Evolutionary conservation across 2,888 invertebrate species (phyloP).

Genomic region (Heteromyza rotundicornis): DNA sequence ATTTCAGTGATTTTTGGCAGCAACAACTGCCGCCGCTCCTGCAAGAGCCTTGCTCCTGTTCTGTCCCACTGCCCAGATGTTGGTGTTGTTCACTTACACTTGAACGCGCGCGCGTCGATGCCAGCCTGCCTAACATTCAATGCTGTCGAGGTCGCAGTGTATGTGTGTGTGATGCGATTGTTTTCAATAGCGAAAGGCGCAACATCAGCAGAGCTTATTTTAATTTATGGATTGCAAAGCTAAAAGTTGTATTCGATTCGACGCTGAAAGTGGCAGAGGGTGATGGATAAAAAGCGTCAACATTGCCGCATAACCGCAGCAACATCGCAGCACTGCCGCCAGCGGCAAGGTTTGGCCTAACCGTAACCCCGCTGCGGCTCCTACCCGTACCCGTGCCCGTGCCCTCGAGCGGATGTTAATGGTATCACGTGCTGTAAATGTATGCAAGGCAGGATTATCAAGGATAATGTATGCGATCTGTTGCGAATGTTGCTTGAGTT

Average conservation of each 20-base stretch:
- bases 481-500: not conserved
- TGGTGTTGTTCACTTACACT: not conserved
- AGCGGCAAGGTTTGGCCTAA: not conserved
- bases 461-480: slow-evolving; percentile 5
- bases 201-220: slow-evolving; percentile 3
- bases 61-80: not conserved
- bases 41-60: too few species aligned
- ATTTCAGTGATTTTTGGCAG: slow-evolving; percentile 1
- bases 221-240: slow-evolving; percentile 6
- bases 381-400: too few species aligned
- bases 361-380: not conserved
- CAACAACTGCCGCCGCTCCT: not conserved
- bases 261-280: too few species aligned
- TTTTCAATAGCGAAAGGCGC: not conserved
- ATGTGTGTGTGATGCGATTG: too few species aligned
- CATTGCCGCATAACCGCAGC: not conserved
- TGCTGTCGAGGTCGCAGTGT: not conserved
- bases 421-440: not conserved
- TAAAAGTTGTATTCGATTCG: not conserved
- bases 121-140: not conserved
- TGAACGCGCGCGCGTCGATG: not conserved
- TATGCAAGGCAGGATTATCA: not conserved
- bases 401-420: too few species aligned
- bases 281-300: not conserved
- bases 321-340: not conserved